Conservation (phyloP, 2,113 vertebrate species). For the Megalops atlanticus region DNA sequence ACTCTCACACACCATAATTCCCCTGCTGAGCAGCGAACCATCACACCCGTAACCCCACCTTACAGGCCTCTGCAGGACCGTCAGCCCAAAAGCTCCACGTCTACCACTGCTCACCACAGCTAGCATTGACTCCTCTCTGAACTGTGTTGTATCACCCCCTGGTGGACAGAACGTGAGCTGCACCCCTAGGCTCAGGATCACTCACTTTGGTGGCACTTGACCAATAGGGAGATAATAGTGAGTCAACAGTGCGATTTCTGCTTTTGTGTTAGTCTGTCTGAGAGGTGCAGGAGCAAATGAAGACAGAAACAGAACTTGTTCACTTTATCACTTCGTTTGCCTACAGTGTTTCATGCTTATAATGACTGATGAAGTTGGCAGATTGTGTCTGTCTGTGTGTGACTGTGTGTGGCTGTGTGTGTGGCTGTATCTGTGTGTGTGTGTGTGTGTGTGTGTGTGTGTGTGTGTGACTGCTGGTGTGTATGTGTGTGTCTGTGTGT, state of each 20-base stretch:
- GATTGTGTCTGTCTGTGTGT: not conserved
- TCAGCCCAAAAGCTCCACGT: no score
- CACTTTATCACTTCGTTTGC: no score
- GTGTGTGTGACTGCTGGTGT: conserved; percentile 13
- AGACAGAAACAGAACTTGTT: no score
- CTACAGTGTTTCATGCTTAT: no score
- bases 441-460: not conserved
- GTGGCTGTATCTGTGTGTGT: not conserved
- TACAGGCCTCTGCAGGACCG: no score
- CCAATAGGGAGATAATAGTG: not conserved
- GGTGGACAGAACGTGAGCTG: conserved; percentile 32
- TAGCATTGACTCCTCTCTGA: not conserved
- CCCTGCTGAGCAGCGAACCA: no score
- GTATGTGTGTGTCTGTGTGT: conserved; percentile 25
- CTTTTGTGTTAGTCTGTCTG: not conserved
- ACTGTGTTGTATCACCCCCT: conserved; percentile 29
- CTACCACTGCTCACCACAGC: no score
- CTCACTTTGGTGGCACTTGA: not conserved
- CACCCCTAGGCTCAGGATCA: not conserved
- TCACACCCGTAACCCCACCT: no score
- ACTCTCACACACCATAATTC: no score
- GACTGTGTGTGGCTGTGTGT: not conserved
- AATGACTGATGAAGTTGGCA: no score
- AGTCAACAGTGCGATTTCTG: not conserved
- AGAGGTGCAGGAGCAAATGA: no score